Evolutionary conservation across 2,888 invertebrate species (phyloP).

Genomic region (Meghimatium bilineatum): DNA sequence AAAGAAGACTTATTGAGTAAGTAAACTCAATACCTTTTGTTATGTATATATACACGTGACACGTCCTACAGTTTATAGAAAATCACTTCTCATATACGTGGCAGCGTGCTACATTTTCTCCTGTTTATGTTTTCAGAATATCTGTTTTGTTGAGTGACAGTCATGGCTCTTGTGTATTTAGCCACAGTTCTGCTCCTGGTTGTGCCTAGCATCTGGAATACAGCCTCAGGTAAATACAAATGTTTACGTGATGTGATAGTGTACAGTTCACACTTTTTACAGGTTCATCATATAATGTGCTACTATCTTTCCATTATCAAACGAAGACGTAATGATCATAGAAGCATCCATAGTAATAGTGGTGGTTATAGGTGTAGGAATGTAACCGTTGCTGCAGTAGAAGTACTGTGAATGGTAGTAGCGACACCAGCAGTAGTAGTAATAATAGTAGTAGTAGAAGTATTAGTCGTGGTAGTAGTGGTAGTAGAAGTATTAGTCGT

Average conservation of each 20-base stretch:
- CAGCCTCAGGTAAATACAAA: background rate
- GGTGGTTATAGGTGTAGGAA: background rate
- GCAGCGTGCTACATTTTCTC: background rate
- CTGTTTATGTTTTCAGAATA: background rate
- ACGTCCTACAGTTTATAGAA: no score
- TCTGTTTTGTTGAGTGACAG: background rate
- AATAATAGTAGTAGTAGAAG: background rate
- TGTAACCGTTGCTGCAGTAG: background rate
- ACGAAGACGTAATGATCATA: background rate
- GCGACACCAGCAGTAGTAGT: background rate
- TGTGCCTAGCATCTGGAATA: background rate
- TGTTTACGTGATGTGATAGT: background rate
- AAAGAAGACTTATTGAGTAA: no score
- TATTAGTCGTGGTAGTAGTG: background rate
- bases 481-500: background rate
- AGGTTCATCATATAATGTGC: no score
- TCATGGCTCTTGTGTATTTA: background rate
- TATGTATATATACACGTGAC: no score
- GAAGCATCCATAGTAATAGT: background rate
- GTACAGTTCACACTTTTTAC: background rate
- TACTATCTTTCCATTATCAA: no score
- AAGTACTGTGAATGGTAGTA: background rate
- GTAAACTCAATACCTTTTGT: no score
- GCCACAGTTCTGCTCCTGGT: background rate
- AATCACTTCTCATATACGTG: no score